A percentile compares a stretch with the other conserved stretches of the same genome.
Conservation (phyloP, 2,113 vertebrate genomes). For the Thalassoma bifasciatum region DNA sequence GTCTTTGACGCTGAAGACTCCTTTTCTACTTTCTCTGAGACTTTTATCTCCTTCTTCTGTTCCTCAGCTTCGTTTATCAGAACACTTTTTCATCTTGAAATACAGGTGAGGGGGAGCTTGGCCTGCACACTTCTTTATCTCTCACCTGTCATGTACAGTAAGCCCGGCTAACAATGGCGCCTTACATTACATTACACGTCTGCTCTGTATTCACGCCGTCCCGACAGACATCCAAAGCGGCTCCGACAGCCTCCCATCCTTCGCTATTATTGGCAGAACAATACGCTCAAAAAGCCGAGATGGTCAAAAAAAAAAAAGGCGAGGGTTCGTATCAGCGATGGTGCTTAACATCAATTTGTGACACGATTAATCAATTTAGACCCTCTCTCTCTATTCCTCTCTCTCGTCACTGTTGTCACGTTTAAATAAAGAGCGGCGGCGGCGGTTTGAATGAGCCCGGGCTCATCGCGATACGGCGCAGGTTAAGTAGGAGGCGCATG, state of each 20-base stretch:
- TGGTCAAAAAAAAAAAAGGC: conserved; percentile 44
- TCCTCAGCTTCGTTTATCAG: conserved; percentile 59
- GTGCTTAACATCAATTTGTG: conserved; percentile 82
- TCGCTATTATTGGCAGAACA: conserved; percentile 77
- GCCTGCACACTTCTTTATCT: conserved; percentile 66
- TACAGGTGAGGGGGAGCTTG: conserved; percentile 38
- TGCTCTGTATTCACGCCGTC: conserved; percentile 56
- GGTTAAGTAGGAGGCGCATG: conserved; percentile 82
- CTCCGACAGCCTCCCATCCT: conserved; percentile 39
- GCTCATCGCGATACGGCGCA: conserved; percentile 80
- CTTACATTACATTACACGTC: conserved; percentile 69
- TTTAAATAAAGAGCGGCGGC: conserved; percentile 58
- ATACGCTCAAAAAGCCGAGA: conserved; percentile 69
- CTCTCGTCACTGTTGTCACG: conserved; percentile 47
- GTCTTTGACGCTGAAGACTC: conserved; percentile 44
- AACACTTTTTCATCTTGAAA: conserved; percentile 57
- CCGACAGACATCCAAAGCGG: conserved; percentile 66
- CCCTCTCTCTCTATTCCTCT: conserved; percentile 14
- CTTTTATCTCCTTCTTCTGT: conserved; percentile 66
- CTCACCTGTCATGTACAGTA: conserved; percentile 72
- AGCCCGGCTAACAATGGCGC: conserved; percentile 74
- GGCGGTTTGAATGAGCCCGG: conserved; percentile 66
- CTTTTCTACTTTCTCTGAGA: conserved; percentile 31
- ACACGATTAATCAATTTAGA: conserved; percentile 81
- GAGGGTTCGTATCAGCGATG: conserved; percentile 46